Conservation (phyloP, 2,113 vertebrate genomes). For the Ptilonorhynchus violaceus region DNA sequence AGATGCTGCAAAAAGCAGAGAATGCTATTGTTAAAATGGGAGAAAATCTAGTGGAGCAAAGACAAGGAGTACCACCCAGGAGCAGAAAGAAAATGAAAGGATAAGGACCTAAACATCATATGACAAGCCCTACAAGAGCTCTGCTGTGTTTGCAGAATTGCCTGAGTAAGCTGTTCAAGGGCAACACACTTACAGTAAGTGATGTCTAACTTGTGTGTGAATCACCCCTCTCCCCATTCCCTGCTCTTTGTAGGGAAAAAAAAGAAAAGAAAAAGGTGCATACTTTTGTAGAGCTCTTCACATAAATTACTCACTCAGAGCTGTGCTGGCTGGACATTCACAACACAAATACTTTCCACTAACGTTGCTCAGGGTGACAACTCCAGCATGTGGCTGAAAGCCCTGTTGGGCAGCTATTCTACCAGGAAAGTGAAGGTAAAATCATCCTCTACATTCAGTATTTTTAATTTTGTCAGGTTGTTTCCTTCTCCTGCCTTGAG, state of each 20-base stretch:
- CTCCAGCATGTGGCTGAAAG: neutral
- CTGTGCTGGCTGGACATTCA: neutral
- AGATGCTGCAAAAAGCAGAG: neutral
- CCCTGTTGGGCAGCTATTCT: neutral
- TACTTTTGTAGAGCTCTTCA: neutral
- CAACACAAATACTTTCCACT: neutral
- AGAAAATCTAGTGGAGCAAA: neutral
- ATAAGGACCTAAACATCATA: neutral
- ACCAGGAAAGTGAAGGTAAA: neutral
- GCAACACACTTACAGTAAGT: conserved; percentile 4
- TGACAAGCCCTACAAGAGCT: neutral
- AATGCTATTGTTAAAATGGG: neutral
- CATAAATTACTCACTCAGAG: neutral
- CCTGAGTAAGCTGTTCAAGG: neutral
- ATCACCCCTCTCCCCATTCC: neutral
- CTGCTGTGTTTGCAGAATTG: neutral
- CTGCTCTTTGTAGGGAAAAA: neutral
- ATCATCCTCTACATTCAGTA: neutral
- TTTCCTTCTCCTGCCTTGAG: neutral
- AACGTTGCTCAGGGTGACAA: neutral
- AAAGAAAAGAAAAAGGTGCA: neutral
- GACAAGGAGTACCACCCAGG: neutral
- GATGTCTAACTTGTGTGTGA: neutral
- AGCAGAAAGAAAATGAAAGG: conserved; percentile 1
- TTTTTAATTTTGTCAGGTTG: neutral